Evolutionary conservation across 2,797 vertebrate genomes (phyloP), one percentile per base, ranked within the genome.

Genomic region (Parotocinclus haroldoi): DNA sequence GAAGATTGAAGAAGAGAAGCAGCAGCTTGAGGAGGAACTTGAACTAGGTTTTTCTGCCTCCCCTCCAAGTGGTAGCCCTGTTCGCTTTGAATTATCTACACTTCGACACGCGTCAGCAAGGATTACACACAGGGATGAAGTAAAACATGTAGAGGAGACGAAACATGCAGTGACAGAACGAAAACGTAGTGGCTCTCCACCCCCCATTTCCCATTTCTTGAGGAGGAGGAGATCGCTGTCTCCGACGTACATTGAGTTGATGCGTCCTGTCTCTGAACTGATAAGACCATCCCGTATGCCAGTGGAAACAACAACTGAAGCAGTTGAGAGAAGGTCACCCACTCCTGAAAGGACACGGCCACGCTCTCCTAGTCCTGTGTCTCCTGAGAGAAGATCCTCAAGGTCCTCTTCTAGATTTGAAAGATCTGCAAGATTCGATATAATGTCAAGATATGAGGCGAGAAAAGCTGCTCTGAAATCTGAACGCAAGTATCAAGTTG

Each of bases 341-440:
- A 99, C 96, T 42, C 97, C 97, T 66, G 96, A 99, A 79, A 93
- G 96, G 81, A 99, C 97, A 38, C 95, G 97, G 45, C 96, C 97
- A 42, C 94, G 96, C 10, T 99, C 97, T 67, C 97, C 97, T 59
- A 99, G 97, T 77, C 97, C 97, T 8, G 86, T 98, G 60, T 94
- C 96, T 19, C 90, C 88, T 55, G 97, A 99, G 79, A 92, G 76
- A 71, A 62, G 97, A 76, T 83, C 86, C 1, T 91, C 91, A 7
- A 88, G 86, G 58, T 99, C 97, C 1, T 93, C 98, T 53, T 99
- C 97, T 7, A 92, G 95, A 76, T 98, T 99, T 84, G 97, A 99
- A 81, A 93, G 96, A 48, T 94, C 96, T 45, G 95, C 96, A 63
- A 92, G 96, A 81, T 99, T 98, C 86, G 97, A 99, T 82, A 99